phyloP scores from a whole-genome alignment of 2,797 vertebrate species.

The Lagorchestes hirsutus region DNA sequence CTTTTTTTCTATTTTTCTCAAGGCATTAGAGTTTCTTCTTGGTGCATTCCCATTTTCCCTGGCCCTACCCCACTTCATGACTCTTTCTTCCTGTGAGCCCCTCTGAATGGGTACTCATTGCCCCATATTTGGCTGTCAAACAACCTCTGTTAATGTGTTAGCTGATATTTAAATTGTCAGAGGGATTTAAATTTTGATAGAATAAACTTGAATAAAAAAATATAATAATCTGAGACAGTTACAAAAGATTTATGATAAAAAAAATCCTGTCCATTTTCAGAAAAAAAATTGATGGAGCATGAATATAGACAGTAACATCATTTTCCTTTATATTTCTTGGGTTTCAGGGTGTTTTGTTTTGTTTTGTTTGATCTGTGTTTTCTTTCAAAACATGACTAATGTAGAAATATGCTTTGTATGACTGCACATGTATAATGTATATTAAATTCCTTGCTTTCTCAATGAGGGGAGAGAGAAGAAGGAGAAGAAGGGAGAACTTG shows the following conservation, averaged over 20 bases:
- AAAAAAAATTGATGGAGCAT: neutral
- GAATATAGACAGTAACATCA: neutral
- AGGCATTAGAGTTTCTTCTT: neutral
- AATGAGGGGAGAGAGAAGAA: neutral
- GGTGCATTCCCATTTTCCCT: neutral
- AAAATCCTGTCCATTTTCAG: neutral
- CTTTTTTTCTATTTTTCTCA: neutral
- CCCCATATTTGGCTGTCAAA: neutral
- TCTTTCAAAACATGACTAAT: neutral
- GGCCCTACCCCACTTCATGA: accelerated
- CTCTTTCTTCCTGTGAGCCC: neutral
- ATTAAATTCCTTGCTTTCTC: neutral
- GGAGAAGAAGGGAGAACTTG: neutral
- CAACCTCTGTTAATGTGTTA: neutral
- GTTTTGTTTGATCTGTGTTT: neutral
- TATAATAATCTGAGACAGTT: neutral
- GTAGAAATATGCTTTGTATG: neutral
- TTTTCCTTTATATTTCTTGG: neutral
- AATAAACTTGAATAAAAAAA: neutral
- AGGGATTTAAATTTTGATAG: neutral
- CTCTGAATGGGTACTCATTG: neutral
- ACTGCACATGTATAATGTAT: neutral
- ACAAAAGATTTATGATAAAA: neutral
- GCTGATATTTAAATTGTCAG: neutral
- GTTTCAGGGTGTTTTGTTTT: neutral